Conservation (phyloP, 2,888 invertebrate genomes). For the Cheilosia variabilis region DNA sequence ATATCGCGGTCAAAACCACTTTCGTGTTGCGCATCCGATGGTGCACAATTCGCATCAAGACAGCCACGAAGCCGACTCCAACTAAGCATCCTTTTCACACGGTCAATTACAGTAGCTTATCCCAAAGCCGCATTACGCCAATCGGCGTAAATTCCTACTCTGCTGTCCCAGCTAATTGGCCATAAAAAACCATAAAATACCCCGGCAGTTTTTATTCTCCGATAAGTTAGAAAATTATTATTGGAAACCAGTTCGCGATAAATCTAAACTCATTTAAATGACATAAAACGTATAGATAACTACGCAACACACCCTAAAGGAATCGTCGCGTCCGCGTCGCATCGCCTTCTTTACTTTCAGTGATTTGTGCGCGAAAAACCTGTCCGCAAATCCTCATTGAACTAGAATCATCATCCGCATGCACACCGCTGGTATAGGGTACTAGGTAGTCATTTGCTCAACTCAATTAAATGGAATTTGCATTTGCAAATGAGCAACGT, state of each 20-base stretch:
- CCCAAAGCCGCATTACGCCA: constrained; percentile 6
- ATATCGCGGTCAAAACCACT: too few species aligned
- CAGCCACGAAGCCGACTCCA: too few species aligned
- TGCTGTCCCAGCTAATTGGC: constrained; percentile 53
- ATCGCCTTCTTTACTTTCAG: constrained; percentile 2
- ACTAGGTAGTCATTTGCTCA: constrained; percentile 34
- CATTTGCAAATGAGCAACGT: constrained; percentile 55
- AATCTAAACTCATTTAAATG: constrained; percentile 60
- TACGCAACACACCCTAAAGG: constrained; percentile 39
- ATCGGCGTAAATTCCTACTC: constrained; percentile 40
- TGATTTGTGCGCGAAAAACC: constrained; percentile 35
- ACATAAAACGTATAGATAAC: constrained; percentile 23
- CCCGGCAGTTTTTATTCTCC: not conserved
- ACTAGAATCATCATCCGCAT: constrained; percentile 32
- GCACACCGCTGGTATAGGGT: not conserved
- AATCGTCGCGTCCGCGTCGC: constrained; percentile 11
- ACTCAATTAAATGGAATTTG: constrained; percentile 61
- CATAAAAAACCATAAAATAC: constrained; percentile 26
- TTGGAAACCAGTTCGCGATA: constrained; percentile 55
- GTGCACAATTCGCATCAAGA: too few species aligned
- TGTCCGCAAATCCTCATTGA: constrained; percentile 30
- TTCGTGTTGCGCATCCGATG: too few species aligned
- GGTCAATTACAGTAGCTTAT: constrained; percentile 1
- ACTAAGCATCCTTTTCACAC: not conserved
- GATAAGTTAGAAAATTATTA: constrained; percentile 17